Percentiles rank a stretch among this genome's conserved stretches.
These are phyloP conservation scores for Scytalopus superciliaris DNA, from an alignment of 2,113 vertebrate genomes.

Conservation along the genomic window DNA sequence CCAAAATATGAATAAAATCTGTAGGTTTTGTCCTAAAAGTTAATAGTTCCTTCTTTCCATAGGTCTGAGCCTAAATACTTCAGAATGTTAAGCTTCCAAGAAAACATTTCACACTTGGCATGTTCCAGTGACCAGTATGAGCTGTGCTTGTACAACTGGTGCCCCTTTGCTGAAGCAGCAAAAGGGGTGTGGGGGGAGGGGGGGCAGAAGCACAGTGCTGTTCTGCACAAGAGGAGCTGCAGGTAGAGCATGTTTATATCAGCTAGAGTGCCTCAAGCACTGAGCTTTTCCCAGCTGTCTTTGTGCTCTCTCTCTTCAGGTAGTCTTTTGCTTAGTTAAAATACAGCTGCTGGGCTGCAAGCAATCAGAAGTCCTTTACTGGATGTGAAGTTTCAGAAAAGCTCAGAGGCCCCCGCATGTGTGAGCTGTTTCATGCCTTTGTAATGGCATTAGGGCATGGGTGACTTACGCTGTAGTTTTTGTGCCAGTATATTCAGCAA, in stretches of 20 bases:
- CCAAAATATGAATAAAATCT: neutral
- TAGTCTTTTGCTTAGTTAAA: neutral
- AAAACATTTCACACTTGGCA: neutral
- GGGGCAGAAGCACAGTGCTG: neutral
- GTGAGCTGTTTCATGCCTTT: neutral
- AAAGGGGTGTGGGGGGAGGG: neutral
- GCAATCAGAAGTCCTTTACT: neutral
- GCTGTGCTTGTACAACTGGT: neutral
- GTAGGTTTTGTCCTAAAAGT: neutral
- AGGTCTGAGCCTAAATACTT: neutral
- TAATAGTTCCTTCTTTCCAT: neutral
- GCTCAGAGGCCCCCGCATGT: neutral
- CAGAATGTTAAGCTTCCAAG: neutral
- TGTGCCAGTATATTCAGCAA: neutral
- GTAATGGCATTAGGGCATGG: neutral
- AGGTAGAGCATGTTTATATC: fast-evolving
- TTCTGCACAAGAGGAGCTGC: neutral
- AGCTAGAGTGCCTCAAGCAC: neutral
- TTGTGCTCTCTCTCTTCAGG: neutral
- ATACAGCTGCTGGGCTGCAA: neutral
- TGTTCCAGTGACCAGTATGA: neutral
- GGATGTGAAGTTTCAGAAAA: fast-evolving
- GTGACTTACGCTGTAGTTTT: neutral
- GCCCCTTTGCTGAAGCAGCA: neutral
- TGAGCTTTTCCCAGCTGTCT: neutral